A percentile compares a stretch with the other conserved stretches of the same genome.
Evolutionary conservation across 2,113 vertebrate species (phyloP).

Genomic region (Xiphorhynchus elegans): DNA sequence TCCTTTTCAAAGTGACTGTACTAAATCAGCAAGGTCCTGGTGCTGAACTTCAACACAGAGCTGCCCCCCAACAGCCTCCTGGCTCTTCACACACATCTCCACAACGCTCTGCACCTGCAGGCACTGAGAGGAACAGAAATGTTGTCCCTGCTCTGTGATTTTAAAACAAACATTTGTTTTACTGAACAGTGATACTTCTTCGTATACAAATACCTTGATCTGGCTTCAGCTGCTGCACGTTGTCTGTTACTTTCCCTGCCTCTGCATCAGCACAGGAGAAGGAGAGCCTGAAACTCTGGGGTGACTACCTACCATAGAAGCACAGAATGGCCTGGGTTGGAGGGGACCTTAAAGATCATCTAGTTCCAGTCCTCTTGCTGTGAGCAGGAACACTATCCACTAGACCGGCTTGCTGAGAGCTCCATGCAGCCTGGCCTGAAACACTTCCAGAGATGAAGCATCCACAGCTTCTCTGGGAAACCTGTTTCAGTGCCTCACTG

Average conservation of each 20-base stretch:
- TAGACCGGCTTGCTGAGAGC: background rate
- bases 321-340: background rate
- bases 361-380: background rate
- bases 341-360: background rate
- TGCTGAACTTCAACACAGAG: background rate
- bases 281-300: background rate
- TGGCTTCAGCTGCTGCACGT: background rate
- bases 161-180: background rate
- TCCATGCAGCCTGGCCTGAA: background rate
- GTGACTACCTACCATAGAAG: background rate
- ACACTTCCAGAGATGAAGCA: background rate
- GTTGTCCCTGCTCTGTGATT: background rate
- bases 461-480: background rate
- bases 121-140: background rate
- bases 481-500: background rate
- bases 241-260: background rate
- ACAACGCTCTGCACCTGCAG: accelerated
- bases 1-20: background rate
- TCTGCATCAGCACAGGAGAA: background rate
- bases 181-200: background rate
- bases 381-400: background rate
- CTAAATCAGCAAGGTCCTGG: background rate
- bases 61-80: background rate
- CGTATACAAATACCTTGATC: background rate
- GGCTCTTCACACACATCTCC: background rate